Base-by-base conservation (phyloP, 2,113 vertebrate genomes). In the Ailuropoda melanoleuca region DNA sequence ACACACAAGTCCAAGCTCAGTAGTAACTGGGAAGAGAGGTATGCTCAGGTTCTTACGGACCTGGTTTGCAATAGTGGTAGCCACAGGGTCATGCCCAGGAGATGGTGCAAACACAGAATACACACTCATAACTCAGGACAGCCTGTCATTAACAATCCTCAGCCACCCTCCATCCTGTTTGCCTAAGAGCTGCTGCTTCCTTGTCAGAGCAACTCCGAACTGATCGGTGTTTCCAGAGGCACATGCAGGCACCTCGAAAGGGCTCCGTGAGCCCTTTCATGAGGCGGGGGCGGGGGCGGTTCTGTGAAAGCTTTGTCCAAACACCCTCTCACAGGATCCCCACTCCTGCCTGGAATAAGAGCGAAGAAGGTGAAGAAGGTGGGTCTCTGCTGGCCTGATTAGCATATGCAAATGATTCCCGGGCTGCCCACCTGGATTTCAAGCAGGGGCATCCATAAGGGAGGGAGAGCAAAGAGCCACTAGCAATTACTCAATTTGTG, bases 401-500 rank as follows among this genome's bases (percentile, higher is more conserved):
- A 95, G 83, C 74, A 53, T 75, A 55, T 77, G 93, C 78, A 96
- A 93, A 96, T 93, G 29, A 88, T 50, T 66, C 48, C 26, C 62
- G 31, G 53, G 8, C 50, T 43, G 26, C 24, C 75, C 60, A 96
- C 90, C 82, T 92, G 78, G 70, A 74, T 92, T 92, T 95, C 53
- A 50, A 89, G 88, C 80, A 8, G 43, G 55, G 14, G 2, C 68
- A 3, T 15, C 23, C 24, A 60, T 89, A 48, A 84, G 74, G 74
- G 58, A 90, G 43, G 26, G 23, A 92, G 39, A 23, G 29, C 48
- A 17, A 84, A 89, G 53, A 86, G 81, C 87, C 43, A 88, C 68
- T 90, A 34, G 84, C 90, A 96, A 74, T 96, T 96, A 95, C 66
- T 95, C 64, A 92, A 46, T 78, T 68, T 74, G 75, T 77, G 39